Evolutionary conservation across 2,888 invertebrate genomes (phyloP).

Genomic region (Pinctada fucata): DNA sequence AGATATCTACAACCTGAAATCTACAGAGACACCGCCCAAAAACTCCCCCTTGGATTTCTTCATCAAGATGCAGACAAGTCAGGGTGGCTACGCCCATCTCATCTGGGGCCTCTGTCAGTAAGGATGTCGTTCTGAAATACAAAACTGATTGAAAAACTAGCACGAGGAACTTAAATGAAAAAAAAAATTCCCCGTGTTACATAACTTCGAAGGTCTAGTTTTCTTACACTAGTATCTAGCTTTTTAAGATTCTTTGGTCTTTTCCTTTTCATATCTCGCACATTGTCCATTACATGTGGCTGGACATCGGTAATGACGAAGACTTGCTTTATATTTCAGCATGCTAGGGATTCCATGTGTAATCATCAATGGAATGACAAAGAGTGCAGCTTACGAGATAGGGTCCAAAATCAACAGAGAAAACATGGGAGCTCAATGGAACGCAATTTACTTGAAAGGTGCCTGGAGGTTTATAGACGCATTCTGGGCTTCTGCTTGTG

Average conservation of each 20-base stretch:
- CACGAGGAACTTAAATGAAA: too few relatives aligned
- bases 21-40: constrained; percentile 17
- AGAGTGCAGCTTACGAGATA: constrained; percentile 58
- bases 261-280: too few relatives aligned
- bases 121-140: not conserved
- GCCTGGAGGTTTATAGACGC: constrained; percentile 59
- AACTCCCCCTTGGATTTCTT: constrained; percentile 34
- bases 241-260: too few relatives aligned
- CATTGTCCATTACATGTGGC: too few relatives aligned
- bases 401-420: constrained; percentile 47
- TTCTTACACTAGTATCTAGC: too few relatives aligned
- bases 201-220: too few relatives aligned
- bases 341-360: constrained; percentile 50
- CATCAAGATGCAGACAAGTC: constrained; percentile 30
- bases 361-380: constrained; percentile 56
- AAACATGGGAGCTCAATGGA: constrained; percentile 60
- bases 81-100: constrained; percentile 33
- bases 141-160: too few relatives aligned
- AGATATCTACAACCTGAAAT: constrained; percentile 25
- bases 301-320: too few relatives aligned
- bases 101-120: constrained; percentile 32
- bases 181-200: too few relatives aligned
- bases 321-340: constrained; percentile 35
- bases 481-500: constrained; percentile 58
- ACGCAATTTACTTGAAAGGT: constrained; percentile 52